phyloP scores from a whole-genome alignment of 2,113 vertebrate genomes.

The Paramormyrops kingsleyae region DNA sequence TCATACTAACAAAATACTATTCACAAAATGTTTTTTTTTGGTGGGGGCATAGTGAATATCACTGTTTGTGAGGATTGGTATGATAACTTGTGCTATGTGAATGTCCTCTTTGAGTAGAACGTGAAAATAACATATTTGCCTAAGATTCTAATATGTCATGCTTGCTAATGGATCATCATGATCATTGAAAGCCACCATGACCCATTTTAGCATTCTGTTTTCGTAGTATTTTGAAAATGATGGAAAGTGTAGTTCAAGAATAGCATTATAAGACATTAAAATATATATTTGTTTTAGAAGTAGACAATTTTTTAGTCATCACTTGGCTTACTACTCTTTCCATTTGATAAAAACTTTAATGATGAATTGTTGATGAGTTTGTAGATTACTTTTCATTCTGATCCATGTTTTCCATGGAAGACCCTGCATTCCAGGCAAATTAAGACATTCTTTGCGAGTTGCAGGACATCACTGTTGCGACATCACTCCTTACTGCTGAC shows the following conservation, averaged over 20 bases:
- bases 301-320: background rate
- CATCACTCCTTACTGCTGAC: background rate
- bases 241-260: background rate
- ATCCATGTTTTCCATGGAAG: background rate
- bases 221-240: background rate
- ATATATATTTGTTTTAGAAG: background rate
- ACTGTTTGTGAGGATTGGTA: background rate
- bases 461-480: background rate
- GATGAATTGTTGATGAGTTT: background rate
- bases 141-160: background rate
- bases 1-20: background rate
- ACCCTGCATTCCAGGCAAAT: background rate
- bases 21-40: background rate
- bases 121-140: background rate
- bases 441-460: background rate
- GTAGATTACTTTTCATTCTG: background rate
- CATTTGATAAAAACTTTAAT: background rate
- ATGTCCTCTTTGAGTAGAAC: background rate
- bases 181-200: background rate
- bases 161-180: background rate
- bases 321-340: background rate
- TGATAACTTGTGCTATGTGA: background rate
- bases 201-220: background rate
- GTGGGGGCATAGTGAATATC: background rate
- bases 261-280: background rate